Percentiles rank a stretch among this genome's conserved stretches.
These are phyloP conservation scores for Crotalus tigris DNA, from an alignment of 2,113 vertebrate species.

Conservation along the genomic window DNA sequence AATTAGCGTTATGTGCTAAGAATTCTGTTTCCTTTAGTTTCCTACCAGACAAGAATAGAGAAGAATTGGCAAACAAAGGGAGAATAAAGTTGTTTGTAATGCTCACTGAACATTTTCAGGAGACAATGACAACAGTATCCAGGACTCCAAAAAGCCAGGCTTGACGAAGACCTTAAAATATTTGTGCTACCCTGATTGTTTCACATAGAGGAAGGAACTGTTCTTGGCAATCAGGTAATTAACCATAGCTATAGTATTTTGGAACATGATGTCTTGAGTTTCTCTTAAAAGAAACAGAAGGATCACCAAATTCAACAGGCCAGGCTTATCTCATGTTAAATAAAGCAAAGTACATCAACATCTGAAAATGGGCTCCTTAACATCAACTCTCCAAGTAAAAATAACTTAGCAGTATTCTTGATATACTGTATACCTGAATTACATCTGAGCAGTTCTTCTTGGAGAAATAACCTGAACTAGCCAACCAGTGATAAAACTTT, in stretches of 20 bases:
- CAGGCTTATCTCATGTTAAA: not conserved
- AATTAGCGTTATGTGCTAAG: not conserved
- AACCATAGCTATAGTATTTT: not conserved
- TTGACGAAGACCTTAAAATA: not conserved
- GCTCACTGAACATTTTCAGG: not conserved
- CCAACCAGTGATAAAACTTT: not conserved
- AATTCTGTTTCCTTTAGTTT: not conserved
- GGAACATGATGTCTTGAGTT: not conserved
- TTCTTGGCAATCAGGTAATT: not conserved
- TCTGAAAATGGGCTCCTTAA: not conserved
- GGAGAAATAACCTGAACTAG: not conserved
- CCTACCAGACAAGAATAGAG: not conserved
- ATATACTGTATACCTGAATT: not conserved
- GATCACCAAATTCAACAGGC: not conserved
- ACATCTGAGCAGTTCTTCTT: not conserved
- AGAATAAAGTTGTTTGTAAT: not conserved
- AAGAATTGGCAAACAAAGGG: not conserved
- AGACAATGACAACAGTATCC: not conserved
- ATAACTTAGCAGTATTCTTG: not conserved
- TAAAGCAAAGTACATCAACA: not conserved
- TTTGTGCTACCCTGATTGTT: not conserved
- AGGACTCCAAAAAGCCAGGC: not conserved
- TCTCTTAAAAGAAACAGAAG: not conserved
- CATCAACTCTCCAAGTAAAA: not conserved
- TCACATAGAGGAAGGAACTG: not conserved